Evolutionary conservation across 2,888 invertebrate genomes (phyloP).

Genomic region (Agonopterix heracliana): DNA sequence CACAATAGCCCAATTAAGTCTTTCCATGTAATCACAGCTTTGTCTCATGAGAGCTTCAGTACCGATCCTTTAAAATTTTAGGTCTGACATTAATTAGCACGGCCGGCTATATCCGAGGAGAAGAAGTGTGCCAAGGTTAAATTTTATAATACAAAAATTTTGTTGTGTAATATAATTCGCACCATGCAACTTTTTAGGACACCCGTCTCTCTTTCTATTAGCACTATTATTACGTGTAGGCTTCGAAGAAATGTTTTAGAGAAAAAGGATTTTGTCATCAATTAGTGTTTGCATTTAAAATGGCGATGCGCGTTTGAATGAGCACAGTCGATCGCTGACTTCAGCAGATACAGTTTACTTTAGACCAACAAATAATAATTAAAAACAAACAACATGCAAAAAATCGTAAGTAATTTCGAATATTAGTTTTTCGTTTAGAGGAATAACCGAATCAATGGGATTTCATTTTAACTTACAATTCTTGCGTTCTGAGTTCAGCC

Average conservation of each 20-base stretch:
- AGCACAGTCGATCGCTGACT: conserved; percentile 42
- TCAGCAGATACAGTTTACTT: conserved; percentile 25
- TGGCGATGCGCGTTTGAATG: conserved; percentile 15
- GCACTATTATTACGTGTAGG: conserved; percentile 45
- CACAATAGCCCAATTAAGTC: too few species aligned
- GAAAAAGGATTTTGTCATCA: conserved; percentile 48
- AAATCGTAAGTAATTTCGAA: conserved; percentile 42
- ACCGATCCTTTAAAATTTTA: too few species aligned
- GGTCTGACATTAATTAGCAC: too few species aligned
- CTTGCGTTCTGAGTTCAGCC: too few species aligned
- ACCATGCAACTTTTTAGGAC: conserved; percentile 37
- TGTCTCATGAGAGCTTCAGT: too few species aligned
- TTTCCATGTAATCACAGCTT: too few species aligned
- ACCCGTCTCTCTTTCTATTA: conserved; percentile 47
- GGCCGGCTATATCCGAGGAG: too few species aligned
- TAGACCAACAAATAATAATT: conserved; percentile 17
- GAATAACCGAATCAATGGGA: too few species aligned
- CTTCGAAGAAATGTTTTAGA: conserved; percentile 32
- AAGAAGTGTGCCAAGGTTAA: too few species aligned
- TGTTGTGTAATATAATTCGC: conserved; percentile 24
- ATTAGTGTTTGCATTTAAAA: conserved; percentile 49
- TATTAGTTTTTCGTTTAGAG: too few species aligned
- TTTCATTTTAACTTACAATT: too few species aligned
- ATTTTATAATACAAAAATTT: too few species aligned
- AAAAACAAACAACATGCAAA: conserved; percentile 41